Conservation (phyloP, 2,888 invertebrate genomes). For the Cynaeus angustus region DNA sequence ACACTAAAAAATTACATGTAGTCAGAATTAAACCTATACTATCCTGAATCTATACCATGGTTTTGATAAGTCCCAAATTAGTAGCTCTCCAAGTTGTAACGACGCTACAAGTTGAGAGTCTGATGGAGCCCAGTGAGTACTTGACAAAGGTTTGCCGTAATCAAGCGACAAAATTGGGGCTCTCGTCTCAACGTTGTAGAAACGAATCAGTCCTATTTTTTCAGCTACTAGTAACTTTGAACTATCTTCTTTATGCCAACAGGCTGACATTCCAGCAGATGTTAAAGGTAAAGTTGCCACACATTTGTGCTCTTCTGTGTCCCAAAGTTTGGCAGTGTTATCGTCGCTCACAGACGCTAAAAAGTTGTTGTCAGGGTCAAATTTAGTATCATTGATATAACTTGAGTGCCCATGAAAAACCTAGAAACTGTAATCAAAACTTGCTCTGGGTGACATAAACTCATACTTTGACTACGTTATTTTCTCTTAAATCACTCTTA, state of each 20-base stretch:
- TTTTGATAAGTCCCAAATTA: constrained; percentile 80
- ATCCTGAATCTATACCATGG: constrained; percentile 74
- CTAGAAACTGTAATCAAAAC: constrained; percentile 65
- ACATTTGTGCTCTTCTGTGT: constrained; percentile 72
- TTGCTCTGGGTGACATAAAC: background rate
- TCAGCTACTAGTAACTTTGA: constrained; percentile 84
- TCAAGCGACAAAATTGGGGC: constrained; percentile 80
- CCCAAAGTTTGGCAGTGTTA: constrained; percentile 82
- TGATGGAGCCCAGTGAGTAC: constrained; percentile 82
- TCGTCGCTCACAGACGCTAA: constrained; percentile 87
- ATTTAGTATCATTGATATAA: constrained; percentile 81
- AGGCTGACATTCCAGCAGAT: constrained; percentile 79
- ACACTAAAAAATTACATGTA: constrained; percentile 69
- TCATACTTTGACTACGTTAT: constrained; percentile 72
- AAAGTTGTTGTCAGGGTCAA: constrained; percentile 80
- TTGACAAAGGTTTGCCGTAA: constrained; percentile 77
- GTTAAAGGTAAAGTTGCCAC: constrained; percentile 77
- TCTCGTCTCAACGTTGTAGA: constrained; percentile 82
- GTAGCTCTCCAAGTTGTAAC: constrained; percentile 78
- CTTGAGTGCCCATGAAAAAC: constrained; percentile 77
- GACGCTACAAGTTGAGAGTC: constrained; percentile 78
- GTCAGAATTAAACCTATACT: background rate
- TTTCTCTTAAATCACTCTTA: constrained; percentile 74
- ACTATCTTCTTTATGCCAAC: constrained; percentile 82
- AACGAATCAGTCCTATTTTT: constrained; percentile 82